Evolutionary conservation across 2,113 vertebrate species (phyloP).

Genomic region (Zosterops lateralis): DNA sequence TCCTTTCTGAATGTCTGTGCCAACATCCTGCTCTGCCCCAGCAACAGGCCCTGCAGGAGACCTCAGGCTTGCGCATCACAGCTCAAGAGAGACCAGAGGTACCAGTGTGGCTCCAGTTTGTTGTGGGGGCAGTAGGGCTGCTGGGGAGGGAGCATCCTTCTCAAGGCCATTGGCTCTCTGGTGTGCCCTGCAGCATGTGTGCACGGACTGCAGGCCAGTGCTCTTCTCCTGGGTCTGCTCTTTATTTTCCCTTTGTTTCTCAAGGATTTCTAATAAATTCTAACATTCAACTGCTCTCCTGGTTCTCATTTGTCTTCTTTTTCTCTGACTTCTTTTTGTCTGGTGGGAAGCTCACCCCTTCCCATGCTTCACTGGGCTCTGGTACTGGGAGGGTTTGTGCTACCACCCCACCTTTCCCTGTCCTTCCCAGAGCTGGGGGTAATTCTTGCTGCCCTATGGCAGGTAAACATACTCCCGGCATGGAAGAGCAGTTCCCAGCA

Average conservation of each 20-base stretch:
- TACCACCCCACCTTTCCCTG: neutral
- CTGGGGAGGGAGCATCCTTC: neutral
- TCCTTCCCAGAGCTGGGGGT: neutral
- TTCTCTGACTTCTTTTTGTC: neutral
- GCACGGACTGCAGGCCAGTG: neutral
- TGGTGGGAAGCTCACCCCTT: neutral
- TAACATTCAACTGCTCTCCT: neutral
- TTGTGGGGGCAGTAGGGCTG: neutral
- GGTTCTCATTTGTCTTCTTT: neutral
- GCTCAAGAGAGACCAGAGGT: neutral
- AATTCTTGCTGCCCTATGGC: neutral
- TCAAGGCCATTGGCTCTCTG: rapidly evolving
- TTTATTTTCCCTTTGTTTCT: neutral
- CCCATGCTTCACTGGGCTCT: neutral
- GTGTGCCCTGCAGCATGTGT: neutral
- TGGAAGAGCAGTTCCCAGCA: neutral
- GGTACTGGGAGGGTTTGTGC: neutral
- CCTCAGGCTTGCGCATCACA: neutral
- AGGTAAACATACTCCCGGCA: neutral
- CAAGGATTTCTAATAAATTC: constrained; percentile 45
- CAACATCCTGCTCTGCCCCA: neutral
- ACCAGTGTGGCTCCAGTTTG: neutral
- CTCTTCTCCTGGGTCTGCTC: neutral
- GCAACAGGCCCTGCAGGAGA: too few relatives aligned
- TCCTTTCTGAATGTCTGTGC: neutral